Evolutionary conservation across 2,113 vertebrate genomes (phyloP).

Genomic region (Lamprologus tigripictilis): DNA sequence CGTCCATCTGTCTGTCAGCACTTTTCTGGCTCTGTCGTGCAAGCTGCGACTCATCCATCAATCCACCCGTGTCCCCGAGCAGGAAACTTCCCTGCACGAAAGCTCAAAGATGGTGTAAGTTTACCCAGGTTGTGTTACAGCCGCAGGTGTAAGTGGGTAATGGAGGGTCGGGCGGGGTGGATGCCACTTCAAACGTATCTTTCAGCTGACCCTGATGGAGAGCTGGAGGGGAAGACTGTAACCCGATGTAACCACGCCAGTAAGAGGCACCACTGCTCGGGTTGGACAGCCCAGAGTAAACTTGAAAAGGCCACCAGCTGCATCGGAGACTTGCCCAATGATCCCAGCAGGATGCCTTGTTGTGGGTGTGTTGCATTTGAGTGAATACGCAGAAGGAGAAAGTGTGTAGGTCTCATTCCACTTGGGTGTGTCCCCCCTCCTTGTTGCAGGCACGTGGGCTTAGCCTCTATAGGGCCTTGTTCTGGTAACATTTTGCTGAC

Average conservation of each 20-base stretch:
- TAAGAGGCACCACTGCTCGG: neutral
- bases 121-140: slow-evolving; percentile 48
- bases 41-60: neutral
- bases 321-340: neutral
- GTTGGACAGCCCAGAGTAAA: neutral
- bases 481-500: slow-evolving; percentile 66
- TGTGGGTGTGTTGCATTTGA: neutral
- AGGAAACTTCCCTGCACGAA: slow-evolving; percentile 21
- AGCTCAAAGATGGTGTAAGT: slow-evolving; percentile 45
- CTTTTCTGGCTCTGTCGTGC: neutral
- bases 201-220: neutral
- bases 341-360: neutral
- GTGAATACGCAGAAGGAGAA: neutral
- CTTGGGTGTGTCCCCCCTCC: neutral
- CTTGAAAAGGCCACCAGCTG: neutral
- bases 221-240: neutral
- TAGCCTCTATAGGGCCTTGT: slow-evolving; percentile 41
- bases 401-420: neutral
- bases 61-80: slow-evolving; percentile 8
- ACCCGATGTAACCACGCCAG: slow-evolving; percentile 11
- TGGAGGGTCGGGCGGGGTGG: neutral
- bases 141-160: slow-evolving; percentile 21
- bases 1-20: neutral
- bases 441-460: neutral
- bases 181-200: slow-evolving; percentile 47